A percentile compares a stretch with the other conserved stretches of the same genome.
phyloP scores from a whole-genome alignment of 37 sponge, comb jelly and placozoan genomes.

The Crambe crambe region DNA sequence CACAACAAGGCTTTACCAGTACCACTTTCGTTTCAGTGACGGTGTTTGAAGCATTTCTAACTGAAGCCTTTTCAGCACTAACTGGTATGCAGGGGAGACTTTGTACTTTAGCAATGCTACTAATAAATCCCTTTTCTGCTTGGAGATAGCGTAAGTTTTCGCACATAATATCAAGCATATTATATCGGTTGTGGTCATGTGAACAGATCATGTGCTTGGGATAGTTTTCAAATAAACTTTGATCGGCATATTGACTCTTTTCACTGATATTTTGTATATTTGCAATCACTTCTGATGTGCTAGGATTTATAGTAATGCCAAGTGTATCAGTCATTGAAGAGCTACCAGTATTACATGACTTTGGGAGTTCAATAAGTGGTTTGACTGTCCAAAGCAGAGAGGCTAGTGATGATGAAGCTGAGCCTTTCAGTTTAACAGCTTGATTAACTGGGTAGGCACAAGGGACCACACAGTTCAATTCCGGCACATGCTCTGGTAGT shows the following conservation, averaged over 20 bases:
- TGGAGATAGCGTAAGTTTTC: constrained; percentile 9
- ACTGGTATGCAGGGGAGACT: constrained; percentile 43
- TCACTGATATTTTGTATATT: constrained; percentile 31
- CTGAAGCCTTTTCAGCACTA: neutral
- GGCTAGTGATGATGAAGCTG: neutral
- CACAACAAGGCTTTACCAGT: constrained; percentile 46
- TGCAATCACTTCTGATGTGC: constrained; percentile 34
- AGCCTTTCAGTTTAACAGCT: neutral
- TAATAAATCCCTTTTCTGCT: neutral
- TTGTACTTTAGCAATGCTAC: neutral
- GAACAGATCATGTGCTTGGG: neutral
- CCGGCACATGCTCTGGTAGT: neutral
- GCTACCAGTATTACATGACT: neutral
- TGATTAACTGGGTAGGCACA: neutral
- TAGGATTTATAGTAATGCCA: constrained; percentile 5
- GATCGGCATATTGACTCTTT: neutral
- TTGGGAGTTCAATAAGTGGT: constrained; percentile 17
- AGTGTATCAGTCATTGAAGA: neutral
- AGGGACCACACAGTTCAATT: neutral
- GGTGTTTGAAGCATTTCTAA: too few species aligned
- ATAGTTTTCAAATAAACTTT: constrained; percentile 27
- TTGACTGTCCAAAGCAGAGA: constrained; percentile 48
- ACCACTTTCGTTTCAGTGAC: neutral
- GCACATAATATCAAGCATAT: constrained; percentile 3
- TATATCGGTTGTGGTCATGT: neutral